Evolutionary conservation across 2,888 invertebrate species (phyloP), one percentile per base, ranked within the genome.

Genomic region (Cryptosula pallasiana): DNA sequence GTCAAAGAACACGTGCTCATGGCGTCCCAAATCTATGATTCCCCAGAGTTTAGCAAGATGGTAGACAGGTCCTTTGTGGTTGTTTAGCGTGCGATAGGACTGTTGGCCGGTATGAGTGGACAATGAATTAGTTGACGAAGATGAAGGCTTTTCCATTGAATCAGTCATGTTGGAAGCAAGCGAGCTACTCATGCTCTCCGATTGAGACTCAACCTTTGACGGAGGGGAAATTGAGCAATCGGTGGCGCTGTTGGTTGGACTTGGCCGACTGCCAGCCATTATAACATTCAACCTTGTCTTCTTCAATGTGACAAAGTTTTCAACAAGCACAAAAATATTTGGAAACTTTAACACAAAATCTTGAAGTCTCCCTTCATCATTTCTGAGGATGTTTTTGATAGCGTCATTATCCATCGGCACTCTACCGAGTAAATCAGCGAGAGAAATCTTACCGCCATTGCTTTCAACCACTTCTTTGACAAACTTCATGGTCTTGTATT

Each of bases 1-100:
- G 74, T 85, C 85, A 73, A 85, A 85, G 74, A 85, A 85, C 20
- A 85, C 85, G 76, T 85, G 85, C 75, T 85, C 85, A 77, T 85
- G 85, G 73, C 81, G 80, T 1, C 84, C 85, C n/a, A 85, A 78
- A 75, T 85, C 85, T 54, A 85, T 81, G 69, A 84, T 84, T 32
- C 84, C 83, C 85, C 85, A 85, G 25, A 85, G 76, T 76, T 85
- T 83, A 35, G 85, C 84, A 57, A 85, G 81, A 77, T 85, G 84
- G 75, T 82, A 84, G 36, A 84, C 79, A 71, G 81, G 80, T 1
- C 84, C 84, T 73, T 82, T 82, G 2, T 83, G 78, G 32, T 77
- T 78, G 73, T 78, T 81, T 13, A 83, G 78, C 1, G 80, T 78
- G 25, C 81, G 79, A 55, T 63, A 32, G 2, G 63, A 25, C 9